A percentile compares a stretch with the other conserved stretches of the same genome.
These are phyloP conservation scores for Lepilemur septentrionalis DNA, from an alignment of 2,797 vertebrate species.

Conservation along the genomic window DNA sequence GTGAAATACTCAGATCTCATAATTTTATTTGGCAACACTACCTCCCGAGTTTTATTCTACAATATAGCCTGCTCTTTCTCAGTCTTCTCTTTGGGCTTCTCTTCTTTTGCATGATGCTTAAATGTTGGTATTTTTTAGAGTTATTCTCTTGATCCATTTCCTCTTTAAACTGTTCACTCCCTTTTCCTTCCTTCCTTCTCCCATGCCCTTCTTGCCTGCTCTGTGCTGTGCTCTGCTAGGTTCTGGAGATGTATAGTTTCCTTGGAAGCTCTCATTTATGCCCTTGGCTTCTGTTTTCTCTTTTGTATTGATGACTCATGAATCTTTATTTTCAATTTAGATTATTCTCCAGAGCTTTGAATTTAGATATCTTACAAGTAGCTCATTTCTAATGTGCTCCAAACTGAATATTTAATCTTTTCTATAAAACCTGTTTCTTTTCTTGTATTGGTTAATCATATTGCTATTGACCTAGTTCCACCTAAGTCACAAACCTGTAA, in stretches of 20 bases:
- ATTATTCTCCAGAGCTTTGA: conserved; percentile 10
- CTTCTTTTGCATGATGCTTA: not conserved
- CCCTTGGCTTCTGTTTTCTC: not conserved
- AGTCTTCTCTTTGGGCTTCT: not conserved
- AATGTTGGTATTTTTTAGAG: not conserved
- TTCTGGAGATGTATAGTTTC: not conserved
- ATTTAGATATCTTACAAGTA: not conserved
- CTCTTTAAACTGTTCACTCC: not conserved
- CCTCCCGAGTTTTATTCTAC: not conserved
- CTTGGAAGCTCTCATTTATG: not conserved
- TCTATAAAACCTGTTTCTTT: not conserved
- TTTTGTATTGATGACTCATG: not conserved
- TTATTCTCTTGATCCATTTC: not conserved
- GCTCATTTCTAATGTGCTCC: not conserved
- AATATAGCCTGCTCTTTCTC: not conserved
- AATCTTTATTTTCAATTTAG: conserved; percentile 32
- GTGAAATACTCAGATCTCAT: not conserved
- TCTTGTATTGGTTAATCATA: conserved; percentile 34
- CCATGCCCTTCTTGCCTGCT: not conserved
- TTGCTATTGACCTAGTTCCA: not conserved
- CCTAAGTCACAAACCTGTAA: not conserved
- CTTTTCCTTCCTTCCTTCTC: not conserved
- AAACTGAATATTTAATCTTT: not conserved
- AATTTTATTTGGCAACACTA: not conserved
- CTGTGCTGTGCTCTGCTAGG: not conserved